phyloP scores from a whole-genome alignment of 2,888 invertebrate genomes.

The Cacoxenus indagator region DNA sequence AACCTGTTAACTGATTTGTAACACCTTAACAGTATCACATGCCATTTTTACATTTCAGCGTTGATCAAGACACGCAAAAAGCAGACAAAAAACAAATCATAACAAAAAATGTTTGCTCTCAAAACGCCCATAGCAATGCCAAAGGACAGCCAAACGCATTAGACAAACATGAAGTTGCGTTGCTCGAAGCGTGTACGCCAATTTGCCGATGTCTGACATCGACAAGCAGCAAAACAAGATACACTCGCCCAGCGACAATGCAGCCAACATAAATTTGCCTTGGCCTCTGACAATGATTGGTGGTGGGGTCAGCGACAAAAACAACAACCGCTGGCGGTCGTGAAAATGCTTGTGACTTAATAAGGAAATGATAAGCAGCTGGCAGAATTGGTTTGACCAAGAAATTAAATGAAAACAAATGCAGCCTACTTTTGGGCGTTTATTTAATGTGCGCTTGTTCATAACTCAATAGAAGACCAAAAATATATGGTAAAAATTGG shows the following conservation, averaged over 20 bases:
- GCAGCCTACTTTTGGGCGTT: no score
- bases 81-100: neutral
- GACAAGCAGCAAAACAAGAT: no score
- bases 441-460: no score
- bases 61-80: neutral
- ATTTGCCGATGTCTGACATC: no score
- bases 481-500: neutral
- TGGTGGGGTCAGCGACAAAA: neutral
- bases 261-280: no score
- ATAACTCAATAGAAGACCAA: no score
- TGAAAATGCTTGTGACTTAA: neutral
- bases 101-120: neutral
- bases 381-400: neutral
- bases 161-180: neutral
- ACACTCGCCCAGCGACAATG: neutral
- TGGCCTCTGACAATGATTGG: no score
- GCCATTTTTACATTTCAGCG: no score
- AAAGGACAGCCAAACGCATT: neutral
- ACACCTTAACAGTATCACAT: no score
- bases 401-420: no score
- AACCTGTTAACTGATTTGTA: no score
- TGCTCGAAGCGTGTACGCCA: neutral
- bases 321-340: neutral
- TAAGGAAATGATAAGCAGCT: neutral
- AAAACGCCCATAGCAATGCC: neutral